Evolutionary conservation across 2,797 vertebrate genomes (phyloP), one percentile per base, ranked within the genome.

Genomic region (Malacoctenus gilli): DNA sequence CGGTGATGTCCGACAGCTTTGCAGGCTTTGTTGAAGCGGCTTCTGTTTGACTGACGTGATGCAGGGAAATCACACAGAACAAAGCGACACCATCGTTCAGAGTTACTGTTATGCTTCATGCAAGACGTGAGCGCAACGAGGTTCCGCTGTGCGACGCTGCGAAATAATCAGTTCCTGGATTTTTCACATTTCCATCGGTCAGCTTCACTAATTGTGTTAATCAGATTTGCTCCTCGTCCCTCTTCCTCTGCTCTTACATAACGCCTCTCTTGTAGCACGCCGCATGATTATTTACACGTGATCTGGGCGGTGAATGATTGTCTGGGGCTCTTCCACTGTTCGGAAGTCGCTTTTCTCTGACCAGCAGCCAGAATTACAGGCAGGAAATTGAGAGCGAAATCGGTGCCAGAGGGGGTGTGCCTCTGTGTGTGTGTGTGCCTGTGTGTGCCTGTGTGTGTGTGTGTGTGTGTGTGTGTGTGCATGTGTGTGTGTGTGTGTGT

Each of bases 321-420:
- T 84, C 83, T 39, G 39, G 37, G 56, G 34, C 71, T 83, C 83
- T 76, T 84, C 80, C 77, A 73, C 77, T 87, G 83, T 85, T 72
- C 72, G 85, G 87, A 91, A 91, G 84, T 86, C 32, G 58, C 72
- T 75, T 78, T 84, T 67, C 47, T 79, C 78, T 91, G 87, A 88
- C 81, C 81, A 59, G 71, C 68, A 78, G 79, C 87, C 85, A 79
- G 85, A 84, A 87, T 90, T 82, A 68, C 82, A 85, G 82, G 85
- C 89, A 91, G 89, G 89, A 92, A 91, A 90, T 89, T 86, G 77
- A 89, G 84, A 86, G 68, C 81, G 80, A 82, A 78, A 71, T 81
- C 41, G 6, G 65, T 79, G 83, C 80, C 86, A 85, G 80, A 85
- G 83, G 76, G 38, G 19, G 39, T 41, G 83, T 76, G 83, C 83